Percentiles rank a stretch among this genome's conserved stretches.
phyloP scores from a whole-genome alignment of 2,113 vertebrate genomes.

The Apodemus speciosus region DNA sequence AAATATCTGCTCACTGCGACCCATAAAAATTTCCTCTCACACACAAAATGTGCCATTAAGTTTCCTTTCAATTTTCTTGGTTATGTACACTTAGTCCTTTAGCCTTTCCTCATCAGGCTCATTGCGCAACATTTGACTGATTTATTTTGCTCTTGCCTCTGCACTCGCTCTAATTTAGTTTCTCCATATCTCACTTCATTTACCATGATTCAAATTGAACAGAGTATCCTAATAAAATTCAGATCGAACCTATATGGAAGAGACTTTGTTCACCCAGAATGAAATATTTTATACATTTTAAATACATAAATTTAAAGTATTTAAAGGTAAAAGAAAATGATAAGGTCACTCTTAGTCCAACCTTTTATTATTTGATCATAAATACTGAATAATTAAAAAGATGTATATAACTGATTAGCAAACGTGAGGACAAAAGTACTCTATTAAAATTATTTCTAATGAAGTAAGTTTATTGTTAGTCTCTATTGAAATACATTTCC shows the following conservation, averaged over 20 bases:
- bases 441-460: background rate
- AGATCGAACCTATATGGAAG: background rate
- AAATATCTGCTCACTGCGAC: constrained; percentile 48
- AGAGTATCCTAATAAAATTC: background rate
- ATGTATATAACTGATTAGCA: background rate
- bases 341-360: background rate
- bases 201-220: constrained; percentile 28
- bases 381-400: background rate
- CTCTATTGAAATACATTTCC: constrained; percentile 5
- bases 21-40: constrained; percentile 51
- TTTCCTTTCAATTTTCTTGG: constrained; percentile 66
- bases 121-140: constrained; percentile 43
- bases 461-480: background rate
- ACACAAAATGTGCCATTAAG: constrained; percentile 1
- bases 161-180: constrained; percentile 29
- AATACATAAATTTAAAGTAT: background rate
- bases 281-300: background rate
- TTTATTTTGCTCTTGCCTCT: constrained; percentile 58
- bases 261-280: background rate
- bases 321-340: constrained; percentile 8
- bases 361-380: constrained; percentile 11
- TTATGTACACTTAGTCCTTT: constrained; percentile 42
- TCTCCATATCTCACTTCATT: constrained; percentile 60
- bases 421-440: background rate
- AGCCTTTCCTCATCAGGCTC: constrained; percentile 35